Conservation (phyloP, 1,140 invertebrate genomes). For the Pseudomyrmex dendroicus region DNA sequence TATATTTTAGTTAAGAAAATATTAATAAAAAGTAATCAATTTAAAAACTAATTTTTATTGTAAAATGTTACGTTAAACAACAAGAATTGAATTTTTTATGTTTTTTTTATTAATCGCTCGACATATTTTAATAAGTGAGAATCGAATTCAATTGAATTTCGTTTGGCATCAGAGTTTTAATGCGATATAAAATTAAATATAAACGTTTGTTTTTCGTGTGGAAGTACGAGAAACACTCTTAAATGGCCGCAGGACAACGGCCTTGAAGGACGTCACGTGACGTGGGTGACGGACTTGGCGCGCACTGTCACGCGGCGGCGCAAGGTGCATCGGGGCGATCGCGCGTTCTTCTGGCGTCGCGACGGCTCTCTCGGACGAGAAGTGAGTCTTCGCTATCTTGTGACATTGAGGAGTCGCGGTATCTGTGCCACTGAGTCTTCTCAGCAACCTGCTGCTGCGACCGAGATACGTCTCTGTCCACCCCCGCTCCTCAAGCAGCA, state of each 20-base stretch:
- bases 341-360: conserved; percentile 53
- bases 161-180: too few relatives aligned
- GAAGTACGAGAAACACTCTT: not conserved
- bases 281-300: conserved; percentile 15
- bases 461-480: conserved; percentile 74
- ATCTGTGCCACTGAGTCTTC: conserved; percentile 79
- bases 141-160: too few relatives aligned
- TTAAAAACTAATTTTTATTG: too few relatives aligned
- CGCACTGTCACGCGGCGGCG: conserved; percentile 20
- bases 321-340: conserved; percentile 44
- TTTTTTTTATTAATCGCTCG: too few relatives aligned
- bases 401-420: conserved; percentile 80
- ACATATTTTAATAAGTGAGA: too few relatives aligned
- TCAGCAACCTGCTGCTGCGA: conserved; percentile 79
- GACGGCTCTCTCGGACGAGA: conserved; percentile 62
- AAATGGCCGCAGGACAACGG: conserved; percentile 50
- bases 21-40: too few relatives aligned
- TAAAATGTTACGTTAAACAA: too few relatives aligned
- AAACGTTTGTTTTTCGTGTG: too few relatives aligned
- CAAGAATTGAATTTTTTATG: too few relatives aligned
- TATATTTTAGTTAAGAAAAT: too few relatives aligned
- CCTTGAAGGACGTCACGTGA: conserved; percentile 42
- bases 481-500: conserved; percentile 60
- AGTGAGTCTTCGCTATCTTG: conserved; percentile 74
- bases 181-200: too few relatives aligned